Conservation (phyloP, 2,888 invertebrate genomes). For the Capitulum mitella region DNA sequence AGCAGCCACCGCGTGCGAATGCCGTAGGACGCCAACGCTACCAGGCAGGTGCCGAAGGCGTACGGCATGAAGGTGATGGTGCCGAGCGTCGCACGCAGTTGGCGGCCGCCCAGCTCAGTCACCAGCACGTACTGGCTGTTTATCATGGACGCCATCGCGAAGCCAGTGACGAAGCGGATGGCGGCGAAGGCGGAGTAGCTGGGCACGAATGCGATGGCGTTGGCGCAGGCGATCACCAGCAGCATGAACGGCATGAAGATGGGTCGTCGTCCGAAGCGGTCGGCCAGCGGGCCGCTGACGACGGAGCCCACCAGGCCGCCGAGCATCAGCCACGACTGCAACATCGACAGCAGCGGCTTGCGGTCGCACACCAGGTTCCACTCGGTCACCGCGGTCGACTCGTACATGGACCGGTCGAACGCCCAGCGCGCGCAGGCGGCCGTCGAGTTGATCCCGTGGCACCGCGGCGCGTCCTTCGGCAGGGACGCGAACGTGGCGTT, state of each 20-base stretch:
- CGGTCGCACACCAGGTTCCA: too few species aligned
- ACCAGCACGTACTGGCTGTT: constrained; percentile 30
- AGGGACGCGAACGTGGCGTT: constrained; percentile 27
- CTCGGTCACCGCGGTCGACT: too few species aligned
- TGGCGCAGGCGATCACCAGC: constrained; percentile 33
- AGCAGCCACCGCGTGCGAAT: too few species aligned
- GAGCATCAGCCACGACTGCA: too few species aligned
- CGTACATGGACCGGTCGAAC: too few species aligned
- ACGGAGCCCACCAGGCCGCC: constrained; percentile 36
- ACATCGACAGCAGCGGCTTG: too few species aligned
- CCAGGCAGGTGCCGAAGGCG: too few species aligned
- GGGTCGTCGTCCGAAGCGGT: too few species aligned
- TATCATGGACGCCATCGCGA: constrained; percentile 29
- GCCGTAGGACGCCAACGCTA: too few species aligned
- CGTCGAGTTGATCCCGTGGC: constrained; percentile 22
- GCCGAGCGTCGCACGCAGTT: neutral
- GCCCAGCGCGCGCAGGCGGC: too few species aligned
- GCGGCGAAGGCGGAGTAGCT: constrained; percentile 35
- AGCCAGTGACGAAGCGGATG: constrained; percentile 33
- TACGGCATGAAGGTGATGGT: neutral
- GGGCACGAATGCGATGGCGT: constrained; percentile 33
- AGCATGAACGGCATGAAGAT: too few species aligned
- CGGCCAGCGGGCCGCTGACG: constrained; percentile 34
- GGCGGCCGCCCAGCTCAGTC: constrained; percentile 51
- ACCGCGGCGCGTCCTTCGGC: neutral